Conservation (phyloP, 2,888 invertebrate genomes). For the Slavum lentiscoides region DNA sequence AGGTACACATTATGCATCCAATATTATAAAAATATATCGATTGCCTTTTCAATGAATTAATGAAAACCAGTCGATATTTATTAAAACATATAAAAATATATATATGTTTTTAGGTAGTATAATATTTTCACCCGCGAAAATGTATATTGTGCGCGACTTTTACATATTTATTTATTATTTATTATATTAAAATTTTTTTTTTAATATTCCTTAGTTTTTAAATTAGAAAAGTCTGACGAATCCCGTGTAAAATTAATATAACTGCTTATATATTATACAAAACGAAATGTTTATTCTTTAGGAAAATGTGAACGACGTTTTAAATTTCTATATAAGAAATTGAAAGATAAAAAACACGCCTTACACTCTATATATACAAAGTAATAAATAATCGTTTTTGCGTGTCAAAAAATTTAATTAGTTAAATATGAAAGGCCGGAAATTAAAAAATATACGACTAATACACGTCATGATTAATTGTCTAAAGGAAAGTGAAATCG, state of each 20-base stretch:
- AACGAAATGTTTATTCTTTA: neutral
- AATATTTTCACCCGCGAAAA: neutral
- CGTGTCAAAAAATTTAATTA: neutral
- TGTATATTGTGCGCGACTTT: neutral
- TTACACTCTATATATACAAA: neutral
- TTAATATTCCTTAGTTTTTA: neutral
- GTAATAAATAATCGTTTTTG: neutral
- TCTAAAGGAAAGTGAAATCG: neutral
- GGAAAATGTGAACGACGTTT: neutral
- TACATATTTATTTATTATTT: neutral
- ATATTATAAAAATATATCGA: neutral
- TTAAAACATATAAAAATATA: neutral
- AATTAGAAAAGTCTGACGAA: neutral
- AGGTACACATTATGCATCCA: neutral
- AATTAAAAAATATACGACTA: neutral
- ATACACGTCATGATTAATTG: neutral
- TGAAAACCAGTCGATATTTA: neutral
- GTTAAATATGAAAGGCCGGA: neutral
- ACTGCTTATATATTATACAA: neutral
- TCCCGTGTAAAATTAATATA: neutral
- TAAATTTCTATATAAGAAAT: neutral
- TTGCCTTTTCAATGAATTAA: slow-evolving; percentile 1
- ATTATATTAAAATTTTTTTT: too few species aligned
- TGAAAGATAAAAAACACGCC: neutral
- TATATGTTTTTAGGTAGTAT: neutral